Base-by-base conservation (phyloP, 2,888 invertebrate genomes). In the Herminia tarsipennalis region DNA sequence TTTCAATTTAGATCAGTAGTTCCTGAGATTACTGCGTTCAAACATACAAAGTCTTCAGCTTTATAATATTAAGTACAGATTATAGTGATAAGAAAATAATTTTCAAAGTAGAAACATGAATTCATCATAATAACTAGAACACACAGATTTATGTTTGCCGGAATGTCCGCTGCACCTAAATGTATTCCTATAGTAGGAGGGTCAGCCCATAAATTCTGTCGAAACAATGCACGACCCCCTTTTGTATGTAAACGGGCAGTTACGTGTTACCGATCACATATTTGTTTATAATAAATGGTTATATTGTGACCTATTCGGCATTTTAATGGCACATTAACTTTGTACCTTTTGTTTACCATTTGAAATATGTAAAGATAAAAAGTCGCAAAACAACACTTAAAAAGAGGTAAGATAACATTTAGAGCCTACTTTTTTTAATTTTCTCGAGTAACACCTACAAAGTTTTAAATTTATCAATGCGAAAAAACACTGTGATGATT, bases 191-290 rank as follows among this genome's bases (percentile, higher is more conserved):
- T 49, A 54, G 56, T 47, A 57, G 35, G 51, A 28, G 47, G 46
- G 53, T 52, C 33, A 35, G 13, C 33, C 76, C 55, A 83, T 86
- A 84, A 86, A 85, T 85, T 69, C 66, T 63, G 54, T 54, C 55
- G 69, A 77, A 81, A 82, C 81, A 84, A 83, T 77, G 68, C 70
- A 62, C 54, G 65, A 61, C 48, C 64, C 53, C 60, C 76, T 72
- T 79, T 85, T 86, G 80, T 81, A 67, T 62, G 68, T 78, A 80
- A 79, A 79, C 75, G 76, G 73, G 70, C 76, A 70, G 80, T 75
- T 80, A 77, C 74, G 80, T 77, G 73, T 74, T 75, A 66, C 72
- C 67, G 66, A 77, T 75, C 77, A 73, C 71, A 81, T 78, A 78
- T 81, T 76, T 76, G 74, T 78, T 69, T 70, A 61, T 66, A 62